A percentile compares a stretch with the other conserved stretches of the same genome.
Evolutionary conservation across 2,797 vertebrate genomes (phyloP).

Genomic region (Ptychobarbus kaznakovi): DNA sequence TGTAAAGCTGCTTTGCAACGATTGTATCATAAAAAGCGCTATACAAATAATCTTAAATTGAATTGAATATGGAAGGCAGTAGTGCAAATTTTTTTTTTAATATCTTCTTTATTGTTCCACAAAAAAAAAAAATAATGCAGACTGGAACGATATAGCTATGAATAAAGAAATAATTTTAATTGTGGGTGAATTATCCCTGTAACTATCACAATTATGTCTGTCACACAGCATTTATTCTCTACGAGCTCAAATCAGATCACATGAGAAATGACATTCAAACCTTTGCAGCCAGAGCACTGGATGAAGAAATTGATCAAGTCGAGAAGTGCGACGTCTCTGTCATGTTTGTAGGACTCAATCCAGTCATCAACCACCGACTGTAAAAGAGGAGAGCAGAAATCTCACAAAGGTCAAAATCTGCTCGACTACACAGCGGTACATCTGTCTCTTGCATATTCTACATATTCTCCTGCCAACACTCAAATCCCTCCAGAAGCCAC

Average conservation of each 20-base stretch:
- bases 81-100: not conserved
- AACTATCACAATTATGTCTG: not conserved
- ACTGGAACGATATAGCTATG: not conserved
- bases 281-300: conserved; percentile 99
- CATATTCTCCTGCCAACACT: conserved; percentile 26
- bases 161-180: too few species aligned
- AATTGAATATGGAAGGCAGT: not conserved
- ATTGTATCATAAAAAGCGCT: too few species aligned
- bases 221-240: not conserved
- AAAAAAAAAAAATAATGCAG: not conserved
- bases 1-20: too few species aligned
- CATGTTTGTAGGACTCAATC: conserved; percentile 99
- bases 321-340: conserved; percentile 95
- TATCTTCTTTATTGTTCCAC: not conserved
- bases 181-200: too few species aligned
- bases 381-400: conserved; percentile 27
- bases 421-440: conserved; percentile 14
- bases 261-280: conserved; percentile 71
- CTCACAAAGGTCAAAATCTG: conserved; percentile 4
- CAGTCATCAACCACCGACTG: conserved; percentile 99
- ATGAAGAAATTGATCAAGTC: conserved; percentile 99
- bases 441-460: not conserved
- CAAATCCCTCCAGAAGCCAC: conserved; percentile 17
- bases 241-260: not conserved
- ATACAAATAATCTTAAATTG: too few species aligned